Evolutionary conservation across 2,797 vertebrate species (phyloP), one percentile per base, ranked within the genome.

Genomic region (Fringilla coelebs): DNA sequence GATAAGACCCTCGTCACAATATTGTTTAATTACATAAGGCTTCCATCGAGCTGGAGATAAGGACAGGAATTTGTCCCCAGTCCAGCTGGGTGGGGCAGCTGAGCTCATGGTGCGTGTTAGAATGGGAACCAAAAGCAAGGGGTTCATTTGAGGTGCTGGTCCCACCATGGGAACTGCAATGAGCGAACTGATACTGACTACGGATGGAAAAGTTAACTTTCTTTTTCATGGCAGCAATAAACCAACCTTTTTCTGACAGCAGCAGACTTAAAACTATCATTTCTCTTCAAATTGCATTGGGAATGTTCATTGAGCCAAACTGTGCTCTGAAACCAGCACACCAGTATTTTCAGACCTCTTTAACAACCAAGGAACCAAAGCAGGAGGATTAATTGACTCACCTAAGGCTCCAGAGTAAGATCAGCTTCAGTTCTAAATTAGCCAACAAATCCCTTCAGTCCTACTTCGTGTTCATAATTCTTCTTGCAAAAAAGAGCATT

Each of bases 1-100:
- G 96, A 96, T 97, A 97, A 97, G 95, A 88, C 91, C 94, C 89
- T 96, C 34, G 57, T 96, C 95, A 95, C 81, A 89, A 94, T 94
- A 65, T 80, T 97, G 94, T 97, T 96, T 96, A 86, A 95, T 96
- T 95, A 88, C 93, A 90, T 93, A 92, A 96, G 84, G 74, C 76
- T 93, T 95, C 88, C 87, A 93, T 90, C 32, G 68, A 83, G 89
- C 55, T 65, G 87, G 51, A 93, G 96, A 97, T 97, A 97, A 97
- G 96, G 85, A 61, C 96, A 94, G 97, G 96, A 97, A 97, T 97
- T 95, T 97, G 96, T 93, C 88, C 26, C 2, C 48, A 68, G 71
- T 95, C 95, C 95, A 96, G 90, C 88, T 88, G 96, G 96, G 94
- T 89, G 95, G 36, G 96, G 96, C 95, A 86, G 90, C 93, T 97